Evolutionary conservation across 2,113 vertebrate genomes (phyloP).

Genomic region (Tragelaphus buxtoni): DNA sequence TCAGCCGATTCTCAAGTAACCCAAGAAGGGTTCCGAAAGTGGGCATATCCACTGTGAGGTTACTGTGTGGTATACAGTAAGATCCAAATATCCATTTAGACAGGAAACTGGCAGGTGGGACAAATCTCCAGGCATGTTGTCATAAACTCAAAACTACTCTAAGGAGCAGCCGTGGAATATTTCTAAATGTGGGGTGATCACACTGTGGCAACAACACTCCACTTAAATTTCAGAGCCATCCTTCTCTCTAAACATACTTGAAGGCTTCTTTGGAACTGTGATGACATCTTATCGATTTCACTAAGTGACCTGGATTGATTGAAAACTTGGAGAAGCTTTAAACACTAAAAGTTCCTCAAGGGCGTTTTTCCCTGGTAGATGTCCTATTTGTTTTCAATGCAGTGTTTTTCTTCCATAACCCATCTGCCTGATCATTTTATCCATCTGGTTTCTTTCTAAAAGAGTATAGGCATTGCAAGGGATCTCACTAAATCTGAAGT

Average conservation of each 20-base stretch:
- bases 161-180: background rate
- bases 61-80: background rate
- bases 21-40: background rate
- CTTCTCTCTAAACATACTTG: slow-evolving; percentile 24
- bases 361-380: background rate
- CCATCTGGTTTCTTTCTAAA: background rate
- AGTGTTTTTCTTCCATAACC: background rate
- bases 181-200: background rate
- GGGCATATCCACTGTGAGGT: background rate
- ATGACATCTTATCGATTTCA: slow-evolving; percentile 45
- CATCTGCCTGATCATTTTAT: background rate
- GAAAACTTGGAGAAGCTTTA: slow-evolving; percentile 48
- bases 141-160: background rate
- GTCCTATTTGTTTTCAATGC: slow-evolving; percentile 21
- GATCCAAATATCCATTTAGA: background rate
- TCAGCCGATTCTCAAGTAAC: background rate
- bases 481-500: background rate
- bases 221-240: slow-evolving; percentile 20
- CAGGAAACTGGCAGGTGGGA: background rate
- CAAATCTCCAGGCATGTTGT: background rate
- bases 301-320: slow-evolving; percentile 55
- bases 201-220: background rate
- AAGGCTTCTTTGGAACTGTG: background rate
- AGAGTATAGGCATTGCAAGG: background rate
- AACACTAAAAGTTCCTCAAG: slow-evolving; percentile 15